These are phyloP conservation scores for Pycnomerus fuliginosus DNA, from an alignment of 2,888 invertebrate species.

Conservation along the genomic window DNA sequence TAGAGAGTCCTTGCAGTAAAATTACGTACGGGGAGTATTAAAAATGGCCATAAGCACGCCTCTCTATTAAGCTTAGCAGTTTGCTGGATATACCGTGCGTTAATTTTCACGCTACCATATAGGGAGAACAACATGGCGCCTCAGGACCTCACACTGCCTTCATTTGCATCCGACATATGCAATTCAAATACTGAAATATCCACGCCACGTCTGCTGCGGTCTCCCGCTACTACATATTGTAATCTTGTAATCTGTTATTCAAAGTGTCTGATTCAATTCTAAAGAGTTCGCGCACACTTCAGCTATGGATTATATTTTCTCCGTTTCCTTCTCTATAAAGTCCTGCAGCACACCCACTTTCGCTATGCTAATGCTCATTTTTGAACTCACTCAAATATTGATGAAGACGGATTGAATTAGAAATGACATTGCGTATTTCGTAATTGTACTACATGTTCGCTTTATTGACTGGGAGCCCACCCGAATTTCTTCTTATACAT, in stretches of 20 bases:
- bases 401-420: constrained; percentile 20
- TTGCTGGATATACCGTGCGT: constrained; percentile 39
- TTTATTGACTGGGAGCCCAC: too few species aligned
- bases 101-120: constrained; percentile 50
- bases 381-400: constrained; percentile 14
- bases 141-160: constrained; percentile 45
- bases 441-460: too few species aligned
- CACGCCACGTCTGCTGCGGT: constrained; percentile 27
- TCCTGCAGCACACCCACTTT: constrained; percentile 10
- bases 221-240: constrained; percentile 33
- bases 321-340: constrained; percentile 2
- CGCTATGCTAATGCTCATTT: constrained; percentile 13
- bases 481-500: too few species aligned
- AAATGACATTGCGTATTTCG: too few species aligned
- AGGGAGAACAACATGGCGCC: constrained; percentile 48
- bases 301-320: constrained; percentile 9
- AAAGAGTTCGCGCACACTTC: constrained; percentile 23
- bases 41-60: constrained; percentile 42
- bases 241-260: constrained; percentile 43
- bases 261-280: constrained; percentile 32
- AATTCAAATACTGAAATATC: constrained; percentile 37
- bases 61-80: constrained; percentile 36
- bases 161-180: constrained; percentile 32
- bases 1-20: constrained; percentile 17
- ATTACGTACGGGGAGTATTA: constrained; percentile 30